phyloP scores from a whole-genome alignment of 2,888 invertebrate genomes.

The Steromphala cineraria region DNA sequence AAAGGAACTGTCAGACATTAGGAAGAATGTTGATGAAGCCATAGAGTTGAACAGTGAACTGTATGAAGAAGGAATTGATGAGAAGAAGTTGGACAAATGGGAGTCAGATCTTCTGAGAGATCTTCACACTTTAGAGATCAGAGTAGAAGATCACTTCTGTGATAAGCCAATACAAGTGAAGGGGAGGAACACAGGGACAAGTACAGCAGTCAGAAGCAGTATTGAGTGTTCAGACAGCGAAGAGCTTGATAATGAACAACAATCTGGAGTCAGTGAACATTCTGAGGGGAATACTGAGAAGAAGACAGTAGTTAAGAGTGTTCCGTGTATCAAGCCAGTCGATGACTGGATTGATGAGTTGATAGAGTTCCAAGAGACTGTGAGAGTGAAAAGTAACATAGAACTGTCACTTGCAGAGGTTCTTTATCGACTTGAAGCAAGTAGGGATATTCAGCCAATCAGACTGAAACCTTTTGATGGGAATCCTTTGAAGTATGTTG shows the following conservation, averaged over 20 bases:
- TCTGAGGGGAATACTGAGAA: too few species aligned
- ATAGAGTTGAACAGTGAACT: neutral
- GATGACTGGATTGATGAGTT: too few species aligned
- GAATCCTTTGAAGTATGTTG: neutral
- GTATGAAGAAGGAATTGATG: constrained; percentile 5
- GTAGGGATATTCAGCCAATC: too few species aligned
- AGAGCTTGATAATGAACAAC: too few species aligned
- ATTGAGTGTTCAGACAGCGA: too few species aligned
- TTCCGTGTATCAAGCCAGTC: too few species aligned
- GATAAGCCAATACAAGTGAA: neutral
- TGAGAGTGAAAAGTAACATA: too few species aligned
- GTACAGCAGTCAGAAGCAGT: neutral
- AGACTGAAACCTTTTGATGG: neutral
- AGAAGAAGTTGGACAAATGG: neutral
- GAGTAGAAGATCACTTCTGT: neutral
- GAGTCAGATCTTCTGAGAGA: neutral
- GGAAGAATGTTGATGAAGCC: neutral
- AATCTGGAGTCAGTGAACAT: too few species aligned
- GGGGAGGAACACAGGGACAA: neutral
- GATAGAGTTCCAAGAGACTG: too few species aligned
- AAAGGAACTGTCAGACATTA: neutral
- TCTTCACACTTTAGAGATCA: neutral
- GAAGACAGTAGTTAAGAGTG: too few species aligned
- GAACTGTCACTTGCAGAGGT: too few species aligned
- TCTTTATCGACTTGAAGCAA: too few species aligned